Evolutionary conservation across 2,888 invertebrate species (phyloP), one percentile per base, ranked within the genome.

Genomic region (Drosophila koepferae): DNA sequence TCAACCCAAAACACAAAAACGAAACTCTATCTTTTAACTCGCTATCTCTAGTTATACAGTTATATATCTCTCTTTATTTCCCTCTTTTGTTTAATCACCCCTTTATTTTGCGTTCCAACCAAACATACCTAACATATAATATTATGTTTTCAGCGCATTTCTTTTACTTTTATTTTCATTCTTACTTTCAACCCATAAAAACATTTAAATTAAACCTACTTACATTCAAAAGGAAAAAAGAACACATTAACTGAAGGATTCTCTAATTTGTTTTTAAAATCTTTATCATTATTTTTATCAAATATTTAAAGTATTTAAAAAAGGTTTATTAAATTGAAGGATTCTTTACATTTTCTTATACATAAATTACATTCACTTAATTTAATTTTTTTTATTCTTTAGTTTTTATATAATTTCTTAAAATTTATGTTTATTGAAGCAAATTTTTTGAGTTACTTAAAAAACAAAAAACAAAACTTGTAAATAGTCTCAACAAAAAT

Each of bases 401-500:
- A 7, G 62, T 34, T 28, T 41, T 51, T 2, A 41, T 41, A 51
- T 53, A 56, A 70, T 43, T 23, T 49, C 34, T 62, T 62, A 31
- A 10, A 40, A 8, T 31, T 63, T 10, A 12, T 14, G 44, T 53
- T 46, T 20, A 23, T 55, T 49, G 54, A 56, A 81, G 81, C 80
- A 82, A 82, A 85, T 51, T n/a, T 36, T 44, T 44, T 51, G 6
- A 65, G 20, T 54, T 44, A 44, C 49, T 71, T 55, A 53, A 28
- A 69, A 61, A 67, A 76, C 67, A 71, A 64, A 81, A 82, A 74
- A 74, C 69, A 80, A 77, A 90, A 87, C 89, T 90, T 90, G 90
- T 90, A 90, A 91, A 90, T 90, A 90, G 87, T 87, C 83, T 83
- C 89, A 82, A 80, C 77, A 79, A 74, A 82, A 87, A 75, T 80